Conservation (phyloP, 2,888 invertebrate species). For the Ctenicera cuprea region DNA sequence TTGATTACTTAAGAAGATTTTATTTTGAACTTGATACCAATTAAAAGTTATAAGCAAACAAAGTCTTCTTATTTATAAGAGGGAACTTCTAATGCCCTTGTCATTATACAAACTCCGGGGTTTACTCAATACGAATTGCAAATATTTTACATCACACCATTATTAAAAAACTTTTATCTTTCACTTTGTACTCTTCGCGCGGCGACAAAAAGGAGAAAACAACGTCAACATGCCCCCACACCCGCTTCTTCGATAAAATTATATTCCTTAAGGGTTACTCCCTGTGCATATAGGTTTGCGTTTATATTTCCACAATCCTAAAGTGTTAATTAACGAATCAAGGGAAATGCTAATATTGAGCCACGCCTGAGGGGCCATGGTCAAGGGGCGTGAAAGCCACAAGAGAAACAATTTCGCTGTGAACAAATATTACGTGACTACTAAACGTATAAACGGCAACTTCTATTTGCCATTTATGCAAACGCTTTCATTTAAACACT, state of each 20-base stretch:
- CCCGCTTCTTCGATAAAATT: slow-evolving; percentile 4
- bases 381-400: slow-evolving; percentile 18
- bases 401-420: slow-evolving; percentile 30
- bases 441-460: slow-evolving; percentile 14
- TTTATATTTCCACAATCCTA: slow-evolving; percentile 8
- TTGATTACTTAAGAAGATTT: slow-evolving; percentile 53
- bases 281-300: not conserved
- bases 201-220: slow-evolving; percentile 34
- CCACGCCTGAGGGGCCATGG: not conserved
- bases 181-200: slow-evolving; percentile 37
- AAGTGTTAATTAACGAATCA: slow-evolving; percentile 16
- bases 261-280: not conserved
- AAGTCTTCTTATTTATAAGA: slow-evolving; percentile 45
- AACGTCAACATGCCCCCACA: slow-evolving; percentile 10
- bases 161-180: slow-evolving; percentile 54
- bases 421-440: slow-evolving; percentile 22
- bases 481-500: slow-evolving; percentile 30
- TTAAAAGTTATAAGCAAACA: slow-evolving; percentile 52
- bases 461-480: slow-evolving; percentile 30
- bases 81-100: slow-evolving; percentile 39
- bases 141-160: slow-evolving; percentile 52
- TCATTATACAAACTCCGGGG: slow-evolving; percentile 46
- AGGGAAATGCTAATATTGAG: not conserved
- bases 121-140: slow-evolving; percentile 51
- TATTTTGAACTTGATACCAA: slow-evolving; percentile 55